These are phyloP conservation scores for Rhabdophis nuchalis DNA, from an alignment of 2,797 vertebrate species.

Conservation along the genomic window DNA sequence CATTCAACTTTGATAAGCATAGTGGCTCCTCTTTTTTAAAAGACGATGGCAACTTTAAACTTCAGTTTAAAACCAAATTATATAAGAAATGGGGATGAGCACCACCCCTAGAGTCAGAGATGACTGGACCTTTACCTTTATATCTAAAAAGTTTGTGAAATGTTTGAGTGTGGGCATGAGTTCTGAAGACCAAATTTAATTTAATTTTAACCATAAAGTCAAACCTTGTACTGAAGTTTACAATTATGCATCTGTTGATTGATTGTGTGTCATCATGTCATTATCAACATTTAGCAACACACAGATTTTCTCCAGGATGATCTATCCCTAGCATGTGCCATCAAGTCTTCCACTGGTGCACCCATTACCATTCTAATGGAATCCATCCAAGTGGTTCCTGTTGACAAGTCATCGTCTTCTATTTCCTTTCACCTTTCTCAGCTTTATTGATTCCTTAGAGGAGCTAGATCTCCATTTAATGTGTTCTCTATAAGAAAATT, in stretches of 20 bases:
- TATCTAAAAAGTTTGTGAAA: background rate
- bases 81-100: background rate
- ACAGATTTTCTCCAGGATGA: background rate
- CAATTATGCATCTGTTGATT: background rate
- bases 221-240: background rate
- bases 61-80: background rate
- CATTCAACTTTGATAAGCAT: background rate
- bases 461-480: background rate
- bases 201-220: background rate
- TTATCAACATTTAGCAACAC: background rate
- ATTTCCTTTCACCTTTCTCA: background rate
- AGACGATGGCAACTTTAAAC: background rate
- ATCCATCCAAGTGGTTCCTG: background rate
- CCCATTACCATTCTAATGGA: background rate
- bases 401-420: background rate
- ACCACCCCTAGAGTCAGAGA: background rate
- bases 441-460: background rate
- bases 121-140: background rate
- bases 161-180: background rate
- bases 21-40: background rate
- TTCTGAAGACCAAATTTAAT: background rate
- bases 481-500: background rate
- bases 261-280: background rate
- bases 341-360: background rate
- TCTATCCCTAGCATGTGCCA: background rate